Conservation (phyloP, 2,113 vertebrate species). For the Notechis scutatus region DNA sequence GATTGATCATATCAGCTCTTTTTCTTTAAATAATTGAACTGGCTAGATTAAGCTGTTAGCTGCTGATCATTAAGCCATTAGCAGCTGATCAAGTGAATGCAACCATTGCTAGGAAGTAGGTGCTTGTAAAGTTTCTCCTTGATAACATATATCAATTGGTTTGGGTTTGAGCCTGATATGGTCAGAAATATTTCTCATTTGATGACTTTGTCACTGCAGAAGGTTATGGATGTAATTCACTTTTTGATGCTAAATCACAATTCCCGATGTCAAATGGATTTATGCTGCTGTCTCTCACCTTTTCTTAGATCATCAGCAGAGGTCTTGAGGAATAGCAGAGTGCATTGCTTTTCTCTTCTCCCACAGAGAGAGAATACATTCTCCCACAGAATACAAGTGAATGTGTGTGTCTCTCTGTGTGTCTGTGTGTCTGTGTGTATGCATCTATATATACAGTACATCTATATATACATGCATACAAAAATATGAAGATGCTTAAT, state of each 20-base stretch:
- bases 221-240: background rate
- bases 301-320: background rate
- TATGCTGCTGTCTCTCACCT: background rate
- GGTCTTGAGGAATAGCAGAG: background rate
- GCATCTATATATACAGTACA: background rate
- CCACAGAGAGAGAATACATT: no score
- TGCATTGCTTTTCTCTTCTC: background rate
- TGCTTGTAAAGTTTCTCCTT: background rate
- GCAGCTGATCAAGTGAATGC: background rate
- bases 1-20: background rate
- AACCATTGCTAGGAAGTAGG: background rate
- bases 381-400: background rate
- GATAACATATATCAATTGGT: background rate
- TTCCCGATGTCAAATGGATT: background rate
- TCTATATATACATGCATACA: background rate
- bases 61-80: background rate
- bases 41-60: background rate
- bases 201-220: background rate
- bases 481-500: background rate
- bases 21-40: background rate
- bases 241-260: background rate
- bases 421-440: background rate
- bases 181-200: background rate
- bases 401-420: background rate
- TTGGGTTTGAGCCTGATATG: background rate